A percentile compares a stretch with the other conserved stretches of the same genome.
These are phyloP conservation scores for Cynoglossus semilaevis DNA, from an alignment of 2,113 vertebrate species.

Conservation along the genomic window DNA sequence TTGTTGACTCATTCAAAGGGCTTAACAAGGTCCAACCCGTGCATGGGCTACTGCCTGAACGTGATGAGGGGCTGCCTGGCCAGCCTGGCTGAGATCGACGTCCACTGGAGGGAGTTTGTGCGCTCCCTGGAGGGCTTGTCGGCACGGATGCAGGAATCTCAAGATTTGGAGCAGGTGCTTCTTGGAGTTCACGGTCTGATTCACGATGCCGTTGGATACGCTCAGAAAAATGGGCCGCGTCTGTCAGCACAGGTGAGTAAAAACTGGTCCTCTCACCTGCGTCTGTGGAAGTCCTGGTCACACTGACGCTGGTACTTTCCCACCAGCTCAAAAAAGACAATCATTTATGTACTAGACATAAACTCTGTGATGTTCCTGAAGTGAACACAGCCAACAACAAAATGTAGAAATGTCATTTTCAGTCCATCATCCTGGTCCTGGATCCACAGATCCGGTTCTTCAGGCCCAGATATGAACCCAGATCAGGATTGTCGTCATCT, in stretches of 20 bases:
- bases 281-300: too few species aligned
- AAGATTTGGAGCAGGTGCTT: conserved; percentile 79
- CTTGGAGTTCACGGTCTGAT: conserved; percentile 79
- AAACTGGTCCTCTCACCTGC: too few species aligned
- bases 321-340: too few species aligned
- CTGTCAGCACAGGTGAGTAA: conserved; percentile 77
- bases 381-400: too few species aligned
- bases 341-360: too few species aligned
- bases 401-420: too few species aligned
- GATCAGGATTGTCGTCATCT: too few species aligned
- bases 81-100: conserved; percentile 82
- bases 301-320: too few species aligned
- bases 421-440: too few species aligned
- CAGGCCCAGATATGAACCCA: too few species aligned
- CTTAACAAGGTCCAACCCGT: conserved; percentile 79
- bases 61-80: conserved; percentile 85
- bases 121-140: conserved; percentile 83
- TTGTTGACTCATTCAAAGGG: conserved; percentile 60
- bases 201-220: conserved; percentile 77
- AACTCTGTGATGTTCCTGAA: too few species aligned
- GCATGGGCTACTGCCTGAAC: conserved; percentile 89
- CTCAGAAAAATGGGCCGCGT: conserved; percentile 61
- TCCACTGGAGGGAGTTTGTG: conserved; percentile 83
- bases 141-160: conserved; percentile 69
- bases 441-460: too few species aligned